Evolutionary conservation across 2,888 invertebrate species (phyloP).

Genomic region (Punctoribates punctum): DNA sequence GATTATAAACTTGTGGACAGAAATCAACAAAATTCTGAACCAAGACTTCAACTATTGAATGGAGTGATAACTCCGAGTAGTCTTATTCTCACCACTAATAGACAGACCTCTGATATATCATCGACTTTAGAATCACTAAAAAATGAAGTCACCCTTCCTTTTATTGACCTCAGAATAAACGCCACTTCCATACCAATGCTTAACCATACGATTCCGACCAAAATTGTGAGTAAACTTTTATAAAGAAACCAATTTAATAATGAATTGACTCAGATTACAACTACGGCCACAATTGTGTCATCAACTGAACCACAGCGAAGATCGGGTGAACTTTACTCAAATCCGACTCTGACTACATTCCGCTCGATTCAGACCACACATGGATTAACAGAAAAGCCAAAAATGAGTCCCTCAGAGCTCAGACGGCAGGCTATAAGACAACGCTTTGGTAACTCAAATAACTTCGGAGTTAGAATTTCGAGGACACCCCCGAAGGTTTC

Average conservation of each 20-base stretch:
- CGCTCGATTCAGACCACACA: not conserved
- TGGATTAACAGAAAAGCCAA: not conserved
- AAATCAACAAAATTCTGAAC: not conserved
- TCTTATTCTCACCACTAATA: not conserved
- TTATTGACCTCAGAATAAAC: not conserved
- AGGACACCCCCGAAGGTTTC: slow-evolving; percentile 12
- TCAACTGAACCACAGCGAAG: too few species aligned
- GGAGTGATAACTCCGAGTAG: not conserved
- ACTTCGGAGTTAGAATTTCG: not conserved
- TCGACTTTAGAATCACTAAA: not conserved
- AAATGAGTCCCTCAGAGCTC: not conserved
- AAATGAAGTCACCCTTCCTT: not conserved
- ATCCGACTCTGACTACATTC: not conserved
- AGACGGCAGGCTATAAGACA: not conserved
- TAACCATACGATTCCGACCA: not conserved
- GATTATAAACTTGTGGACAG: not conserved
- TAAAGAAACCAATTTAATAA: not conserved
- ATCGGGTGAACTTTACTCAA: not conserved
- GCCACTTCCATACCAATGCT: not conserved
- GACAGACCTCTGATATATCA: not conserved
- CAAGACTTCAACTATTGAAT: not conserved
- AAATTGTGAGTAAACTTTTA: not conserved
- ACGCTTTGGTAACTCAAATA: not conserved
- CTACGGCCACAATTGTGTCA: not conserved
- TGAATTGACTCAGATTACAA: not conserved